phyloP scores from a whole-genome alignment of 1,140 invertebrate species.

The Drosophila pruinosa region DNA sequence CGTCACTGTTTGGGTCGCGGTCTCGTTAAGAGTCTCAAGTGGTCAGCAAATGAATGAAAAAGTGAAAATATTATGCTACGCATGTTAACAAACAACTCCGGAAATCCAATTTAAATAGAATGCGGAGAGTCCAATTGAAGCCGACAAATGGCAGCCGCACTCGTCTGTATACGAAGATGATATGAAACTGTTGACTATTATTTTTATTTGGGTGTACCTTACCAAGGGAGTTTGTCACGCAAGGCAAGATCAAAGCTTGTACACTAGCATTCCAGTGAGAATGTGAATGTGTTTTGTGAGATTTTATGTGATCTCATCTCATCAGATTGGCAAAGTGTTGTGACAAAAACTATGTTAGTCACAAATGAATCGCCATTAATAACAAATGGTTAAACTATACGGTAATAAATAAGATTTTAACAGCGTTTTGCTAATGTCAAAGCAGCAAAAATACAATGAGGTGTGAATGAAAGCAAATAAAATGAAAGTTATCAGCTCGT shows the following conservation, averaged over 20 bases:
- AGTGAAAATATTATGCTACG: slow-evolving; percentile 64
- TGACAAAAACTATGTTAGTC: background rate
- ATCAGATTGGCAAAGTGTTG: slow-evolving; percentile 13
- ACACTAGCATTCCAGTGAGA: background rate
- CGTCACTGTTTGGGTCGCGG: slow-evolving; percentile 6
- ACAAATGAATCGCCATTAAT: slow-evolving; percentile 25
- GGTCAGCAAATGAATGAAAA: slow-evolving; percentile 39
- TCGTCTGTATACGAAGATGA: too few species aligned
- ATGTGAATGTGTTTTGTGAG: background rate
- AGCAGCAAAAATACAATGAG: slow-evolving; percentile 13
- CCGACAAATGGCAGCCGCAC: slow-evolving; percentile 1
- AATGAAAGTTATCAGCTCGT: slow-evolving; percentile 64
- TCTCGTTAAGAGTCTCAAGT: slow-evolving; percentile 44
- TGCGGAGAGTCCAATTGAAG: slow-evolving; percentile 60
- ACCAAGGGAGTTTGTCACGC: slow-evolving; percentile 10
- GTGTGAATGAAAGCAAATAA: slow-evolving; percentile 75
- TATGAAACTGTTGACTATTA: slow-evolving; percentile 22
- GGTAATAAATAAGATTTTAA: slow-evolving; percentile 38
- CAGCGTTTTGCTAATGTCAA: slow-evolving; percentile 54
- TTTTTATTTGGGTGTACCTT: slow-evolving; percentile 23
- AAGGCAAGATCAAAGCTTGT: background rate
- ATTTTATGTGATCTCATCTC: slow-evolving; percentile 14
- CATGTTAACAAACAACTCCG: slow-evolving; percentile 51
- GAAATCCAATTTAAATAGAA: slow-evolving; percentile 66
- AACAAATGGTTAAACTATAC: slow-evolving; percentile 32